Evolutionary conservation across 35 echinoderm and acorn worm species (phyloP).

Genomic region (Eucidaris tribuloides): DNA sequence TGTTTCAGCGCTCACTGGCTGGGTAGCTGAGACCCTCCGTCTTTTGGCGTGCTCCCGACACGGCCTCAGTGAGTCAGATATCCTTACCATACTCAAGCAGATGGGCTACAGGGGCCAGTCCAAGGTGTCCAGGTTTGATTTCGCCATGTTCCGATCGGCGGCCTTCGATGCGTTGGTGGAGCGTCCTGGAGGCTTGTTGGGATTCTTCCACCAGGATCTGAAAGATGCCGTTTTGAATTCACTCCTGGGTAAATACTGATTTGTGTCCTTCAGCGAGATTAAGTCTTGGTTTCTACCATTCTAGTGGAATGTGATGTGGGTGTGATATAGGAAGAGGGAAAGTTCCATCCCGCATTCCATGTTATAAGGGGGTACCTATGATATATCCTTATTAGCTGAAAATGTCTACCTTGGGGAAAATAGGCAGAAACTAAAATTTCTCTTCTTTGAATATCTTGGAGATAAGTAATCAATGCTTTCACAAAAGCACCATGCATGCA

Average conservation of each 20-base stretch:
- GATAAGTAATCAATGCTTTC: too few species aligned
- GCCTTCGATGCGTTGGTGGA: slow-evolving; percentile 87
- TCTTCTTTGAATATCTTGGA: too few species aligned
- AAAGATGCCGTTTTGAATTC: slow-evolving; percentile 80
- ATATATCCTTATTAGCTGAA: too few species aligned
- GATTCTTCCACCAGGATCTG: slow-evolving; percentile 87
- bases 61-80: slow-evolving; percentile 73
- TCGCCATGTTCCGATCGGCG: slow-evolving; percentile 80
- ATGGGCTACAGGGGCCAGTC: slow-evolving; percentile 68
- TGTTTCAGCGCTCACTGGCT: slow-evolving; percentile 50
- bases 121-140: slow-evolving; percentile 80
- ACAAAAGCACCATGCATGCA: too few species aligned
- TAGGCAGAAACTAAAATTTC: too few species aligned
- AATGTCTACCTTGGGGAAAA: too few species aligned
- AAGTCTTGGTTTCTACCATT: too few species aligned
- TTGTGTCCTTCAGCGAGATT: too few species aligned
- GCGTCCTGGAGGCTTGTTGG: slow-evolving; percentile 76
- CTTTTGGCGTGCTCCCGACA: slow-evolving; percentile 85
- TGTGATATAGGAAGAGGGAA: too few species aligned
- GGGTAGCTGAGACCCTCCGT: slow-evolving; percentile 83
- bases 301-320: too few species aligned
- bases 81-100: slow-evolving; percentile 56
- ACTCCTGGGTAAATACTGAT: slow-evolving; percentile 88
- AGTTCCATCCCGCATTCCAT: too few species aligned
- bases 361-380: too few species aligned